Evolutionary conservation across 2,888 invertebrate genomes (phyloP).

Genomic region (Epirrita christyi): DNA sequence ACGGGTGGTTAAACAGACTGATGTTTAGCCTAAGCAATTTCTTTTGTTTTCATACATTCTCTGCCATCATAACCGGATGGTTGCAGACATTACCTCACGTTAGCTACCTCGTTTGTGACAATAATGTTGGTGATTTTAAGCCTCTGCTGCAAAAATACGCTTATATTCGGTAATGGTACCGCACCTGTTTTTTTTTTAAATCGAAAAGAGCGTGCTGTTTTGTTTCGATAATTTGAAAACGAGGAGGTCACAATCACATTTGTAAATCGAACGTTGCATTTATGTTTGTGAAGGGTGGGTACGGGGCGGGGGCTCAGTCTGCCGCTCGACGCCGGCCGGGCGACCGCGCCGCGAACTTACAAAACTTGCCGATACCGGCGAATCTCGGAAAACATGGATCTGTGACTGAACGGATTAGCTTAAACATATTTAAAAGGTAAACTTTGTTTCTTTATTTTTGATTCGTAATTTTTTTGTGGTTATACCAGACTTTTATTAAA

Average conservation of each 20-base stretch:
- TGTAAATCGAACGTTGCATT: slow-evolving; percentile 51
- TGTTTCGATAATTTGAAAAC: slow-evolving; percentile 4
- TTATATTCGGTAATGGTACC: too few species aligned
- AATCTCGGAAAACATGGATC: slow-evolving; percentile 43
- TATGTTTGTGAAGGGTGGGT: slow-evolving; percentile 59
- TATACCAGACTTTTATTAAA: background rate
- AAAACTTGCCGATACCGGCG: slow-evolving; percentile 37
- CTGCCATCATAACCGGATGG: too few species aligned
- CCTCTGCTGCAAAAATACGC: too few species aligned
- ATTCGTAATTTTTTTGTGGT: slow-evolving; percentile 14
- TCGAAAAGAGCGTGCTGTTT: background rate
- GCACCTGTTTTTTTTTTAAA: too few species aligned
- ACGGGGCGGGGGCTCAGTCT: slow-evolving; percentile 62
- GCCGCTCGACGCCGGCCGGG: slow-evolving; percentile 70
- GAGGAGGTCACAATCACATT: slow-evolving; percentile 19
- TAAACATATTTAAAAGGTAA: slow-evolving; percentile 22
- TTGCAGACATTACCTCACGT: too few species aligned
- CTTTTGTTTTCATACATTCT: too few species aligned
- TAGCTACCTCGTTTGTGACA: too few species aligned
- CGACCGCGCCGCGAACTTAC: slow-evolving; percentile 47
- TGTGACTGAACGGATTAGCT: slow-evolving; percentile 42
- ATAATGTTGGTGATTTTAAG: too few species aligned
- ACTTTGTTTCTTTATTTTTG: slow-evolving; percentile 2
- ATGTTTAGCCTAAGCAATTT: too few species aligned
- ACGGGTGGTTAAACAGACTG: too few species aligned